Percentiles rank a stretch among this genome's conserved stretches.
Conservation (phyloP, 2,113 vertebrate genomes). For the Heterocephalus glaber region DNA sequence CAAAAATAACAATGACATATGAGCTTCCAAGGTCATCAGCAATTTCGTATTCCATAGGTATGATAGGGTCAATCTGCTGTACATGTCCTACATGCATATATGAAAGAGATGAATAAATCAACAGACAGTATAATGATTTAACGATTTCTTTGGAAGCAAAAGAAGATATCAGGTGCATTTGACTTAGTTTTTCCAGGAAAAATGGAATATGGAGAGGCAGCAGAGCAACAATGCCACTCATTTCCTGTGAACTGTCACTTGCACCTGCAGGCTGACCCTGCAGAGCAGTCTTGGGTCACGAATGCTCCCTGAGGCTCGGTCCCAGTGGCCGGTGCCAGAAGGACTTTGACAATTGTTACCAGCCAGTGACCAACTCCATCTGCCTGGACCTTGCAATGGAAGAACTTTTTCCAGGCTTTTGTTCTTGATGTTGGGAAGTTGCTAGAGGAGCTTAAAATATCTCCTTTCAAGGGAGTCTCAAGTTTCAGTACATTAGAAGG, state of each 20-base stretch:
- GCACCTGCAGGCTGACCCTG: background rate
- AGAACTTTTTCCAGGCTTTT: background rate
- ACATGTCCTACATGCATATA: background rate
- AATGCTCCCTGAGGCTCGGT: background rate
- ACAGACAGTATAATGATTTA: background rate
- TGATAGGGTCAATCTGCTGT: background rate
- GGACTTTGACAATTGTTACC: background rate
- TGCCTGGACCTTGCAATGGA: too few species aligned
- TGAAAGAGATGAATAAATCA: background rate
- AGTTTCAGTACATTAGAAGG: background rate
- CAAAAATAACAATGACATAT: background rate
- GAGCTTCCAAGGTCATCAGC: background rate
- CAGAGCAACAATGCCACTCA: background rate
- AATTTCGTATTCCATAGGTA: background rate
- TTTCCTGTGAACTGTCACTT: background rate
- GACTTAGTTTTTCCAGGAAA: background rate
- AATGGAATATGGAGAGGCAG: background rate
- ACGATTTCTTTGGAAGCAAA: background rate
- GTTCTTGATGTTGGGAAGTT: background rate
- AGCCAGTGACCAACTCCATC: accelerated
- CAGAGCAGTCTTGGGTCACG: background rate
- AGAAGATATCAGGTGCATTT: background rate
- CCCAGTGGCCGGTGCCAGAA: background rate
- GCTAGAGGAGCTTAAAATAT: background rate
- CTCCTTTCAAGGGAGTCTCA: background rate